Base-by-base conservation (phyloP, 2,113 vertebrate genomes). In the Raja brachyura region DNA sequence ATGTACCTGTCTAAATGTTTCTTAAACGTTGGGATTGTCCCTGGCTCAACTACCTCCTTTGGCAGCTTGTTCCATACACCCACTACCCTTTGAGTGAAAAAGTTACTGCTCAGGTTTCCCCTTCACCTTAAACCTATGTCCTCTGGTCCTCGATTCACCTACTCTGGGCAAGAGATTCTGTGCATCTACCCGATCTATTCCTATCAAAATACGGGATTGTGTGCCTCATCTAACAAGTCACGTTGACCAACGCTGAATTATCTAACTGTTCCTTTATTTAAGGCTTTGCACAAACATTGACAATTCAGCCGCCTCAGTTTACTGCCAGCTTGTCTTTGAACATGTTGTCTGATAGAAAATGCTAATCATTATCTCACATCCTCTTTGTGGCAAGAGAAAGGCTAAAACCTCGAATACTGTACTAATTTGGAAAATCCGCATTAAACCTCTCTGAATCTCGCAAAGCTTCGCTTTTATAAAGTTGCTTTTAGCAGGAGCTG, bases 351-450 rank as follows among this genome's bases (percentile, higher is more conserved):
- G 83, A 88, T 31, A 31, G 59, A 31, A 63, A 63, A 88, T 31
- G 13, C 28, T n/a, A 88, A 63, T 88, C 18, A 63, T 61, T 28
- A 28, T 86, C 10, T 66, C 28, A 88, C 83, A 88, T 88, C 61
- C 83, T 86, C 14, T 11, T 10, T n/a, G 59, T 63, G 56, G 25
- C 28, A 61, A 76, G n/a, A 63, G 59, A 61, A 59, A 31, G 59
- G 18, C 83, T 63, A 66, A 63, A 88, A 31, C 28, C 59, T 86
- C n/a, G 31, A 86, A n/a, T 63, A n/a, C 83, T 88, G 83, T 59
- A 66, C 63, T 63, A 88, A 88, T 66, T 88, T 88, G 83, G 13
- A 61, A 88, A 88, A 88, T 88, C 83, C 83, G 9, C 56, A n/a
- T 63, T 88, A 88, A 88, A 66, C 5, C 59, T 2, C n/a, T 88